Conservation (phyloP, 2,797 vertebrate species). For the Mycteria americana region DNA sequence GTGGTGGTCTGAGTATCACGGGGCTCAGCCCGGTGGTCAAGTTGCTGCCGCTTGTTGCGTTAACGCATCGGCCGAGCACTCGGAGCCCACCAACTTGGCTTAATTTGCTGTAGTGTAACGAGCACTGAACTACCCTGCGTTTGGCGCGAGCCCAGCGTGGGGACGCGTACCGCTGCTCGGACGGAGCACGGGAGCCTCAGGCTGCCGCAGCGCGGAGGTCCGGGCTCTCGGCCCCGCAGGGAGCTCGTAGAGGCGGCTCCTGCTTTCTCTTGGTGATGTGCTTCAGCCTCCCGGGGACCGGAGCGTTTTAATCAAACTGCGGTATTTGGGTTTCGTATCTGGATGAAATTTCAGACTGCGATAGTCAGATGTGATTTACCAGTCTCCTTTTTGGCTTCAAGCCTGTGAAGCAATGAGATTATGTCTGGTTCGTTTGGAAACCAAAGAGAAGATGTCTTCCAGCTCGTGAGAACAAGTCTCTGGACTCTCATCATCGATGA, state of each 20-base stretch:
- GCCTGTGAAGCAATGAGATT: constrained; percentile 24
- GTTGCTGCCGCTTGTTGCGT: rapidly evolving
- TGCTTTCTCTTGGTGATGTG: background rate
- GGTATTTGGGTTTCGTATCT: background rate
- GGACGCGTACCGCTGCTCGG: rapidly evolving
- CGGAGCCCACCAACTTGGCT: background rate
- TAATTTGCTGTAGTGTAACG: background rate
- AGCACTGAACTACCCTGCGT: background rate
- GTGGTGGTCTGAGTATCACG: rapidly evolving
- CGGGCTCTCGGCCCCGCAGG: rapidly evolving
- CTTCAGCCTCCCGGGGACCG: background rate
- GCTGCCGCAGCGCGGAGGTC: background rate
- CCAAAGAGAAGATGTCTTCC: constrained; percentile 7
- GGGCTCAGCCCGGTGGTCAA: background rate
- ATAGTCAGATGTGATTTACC: background rate
- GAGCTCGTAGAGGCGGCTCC: background rate
- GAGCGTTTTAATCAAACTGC: background rate
- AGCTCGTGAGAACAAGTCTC: background rate
- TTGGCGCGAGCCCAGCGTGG: background rate
- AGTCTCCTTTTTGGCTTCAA: constrained; percentile 3
- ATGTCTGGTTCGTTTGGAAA: constrained; percentile 46
- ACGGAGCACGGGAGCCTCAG: background rate
- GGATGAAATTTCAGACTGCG: background rate
- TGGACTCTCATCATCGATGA: background rate
- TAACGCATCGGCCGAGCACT: background rate